Evolutionary conservation across 1,140 invertebrate genomes (phyloP), one percentile per base, ranked within the genome.

Genomic region (Anadara kagoshimensis): DNA sequence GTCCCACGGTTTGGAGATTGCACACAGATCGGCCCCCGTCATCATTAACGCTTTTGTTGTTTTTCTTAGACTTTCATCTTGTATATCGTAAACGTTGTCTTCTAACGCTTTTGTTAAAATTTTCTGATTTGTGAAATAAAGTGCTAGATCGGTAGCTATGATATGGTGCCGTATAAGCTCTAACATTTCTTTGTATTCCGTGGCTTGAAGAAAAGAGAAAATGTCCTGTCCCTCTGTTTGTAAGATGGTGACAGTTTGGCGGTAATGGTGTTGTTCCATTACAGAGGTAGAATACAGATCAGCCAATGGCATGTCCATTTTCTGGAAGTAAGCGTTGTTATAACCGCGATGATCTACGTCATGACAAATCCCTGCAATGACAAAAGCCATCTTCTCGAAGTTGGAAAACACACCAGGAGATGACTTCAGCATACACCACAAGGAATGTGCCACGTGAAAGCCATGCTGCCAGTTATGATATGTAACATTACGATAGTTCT

Each of bases 381-480:
- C 44, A 11, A 84, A 51, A n/a, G 77, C 81, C 75, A 81, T 76
- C 47, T 77, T 70, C 59, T 83, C 73, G 29, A 80, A 75, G 16
- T 49, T 62, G 5, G 79, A 68, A 43, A 83, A 79, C 18, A 72
- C 29, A 29, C 68, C 49, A 10, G 63, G 53, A 29, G 49, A 45
- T 45, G 41, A 57, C 41, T 73, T 73, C 0, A 84, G 65, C 57
- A 85, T 81, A 24, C 74, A 73, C 78, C 83, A 87, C 26, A 84
- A 67, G 22, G 69, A 63, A 41, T 87, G 85, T 8, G 73, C 75
- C 8, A 86, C 84, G 54, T 82, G 78, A 54, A 87, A 85, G 8
- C 82, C 85, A 66, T 87, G 85, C 12, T 76, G 59, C 82, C 82
- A 87, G 77, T 87, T 87, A 64, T 87, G 85, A 54, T 86, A 87